phyloP scores from a whole-genome alignment of 2,888 invertebrate species.

The Ceratothoa steindachneri region DNA sequence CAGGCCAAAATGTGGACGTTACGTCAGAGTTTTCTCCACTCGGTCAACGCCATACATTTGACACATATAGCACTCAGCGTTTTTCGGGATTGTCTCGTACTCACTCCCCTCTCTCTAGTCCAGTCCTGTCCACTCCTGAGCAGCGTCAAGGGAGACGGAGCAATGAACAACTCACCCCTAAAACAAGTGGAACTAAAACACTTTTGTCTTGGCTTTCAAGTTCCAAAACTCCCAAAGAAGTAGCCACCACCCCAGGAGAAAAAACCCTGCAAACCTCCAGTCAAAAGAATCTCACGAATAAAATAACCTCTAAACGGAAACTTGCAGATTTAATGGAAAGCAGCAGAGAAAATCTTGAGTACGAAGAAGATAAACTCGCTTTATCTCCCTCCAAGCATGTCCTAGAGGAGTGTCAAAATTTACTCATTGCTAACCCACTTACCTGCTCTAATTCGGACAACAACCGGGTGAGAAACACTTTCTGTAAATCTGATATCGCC shows the following conservation, averaged over 20 bases:
- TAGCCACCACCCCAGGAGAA: not conserved
- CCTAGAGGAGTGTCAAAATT: conserved; percentile 6
- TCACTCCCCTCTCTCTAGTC: not conserved
- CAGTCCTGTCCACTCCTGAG: not conserved
- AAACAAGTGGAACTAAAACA: conserved; percentile 26
- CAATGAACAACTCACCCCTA: conserved; percentile 18
- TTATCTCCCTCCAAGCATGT: conserved; percentile 24
- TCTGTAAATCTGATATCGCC: not conserved
- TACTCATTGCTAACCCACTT: not conserved
- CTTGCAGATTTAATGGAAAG: conserved; percentile 30
- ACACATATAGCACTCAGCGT: too few relatives aligned
- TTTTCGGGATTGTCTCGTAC: not conserved
- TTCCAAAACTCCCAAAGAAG: conserved; percentile 21
- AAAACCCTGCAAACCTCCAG: not conserved
- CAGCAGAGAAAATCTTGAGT: conserved; percentile 27
- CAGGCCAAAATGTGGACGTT: not conserved
- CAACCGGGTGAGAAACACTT: not conserved
- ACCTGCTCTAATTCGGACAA: conserved; percentile 28
- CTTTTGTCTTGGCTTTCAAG: conserved; percentile 27
- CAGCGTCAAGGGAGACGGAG: not conserved
- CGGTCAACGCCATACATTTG: not conserved
- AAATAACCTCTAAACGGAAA: conserved; percentile 32
- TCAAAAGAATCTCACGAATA: conserved; percentile 25
- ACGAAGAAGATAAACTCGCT: conserved; percentile 18
- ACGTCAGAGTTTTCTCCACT: not conserved